Base-by-base conservation (phyloP, 2,113 vertebrate genomes). In the Deroptyus accipitrinus region DNA sequence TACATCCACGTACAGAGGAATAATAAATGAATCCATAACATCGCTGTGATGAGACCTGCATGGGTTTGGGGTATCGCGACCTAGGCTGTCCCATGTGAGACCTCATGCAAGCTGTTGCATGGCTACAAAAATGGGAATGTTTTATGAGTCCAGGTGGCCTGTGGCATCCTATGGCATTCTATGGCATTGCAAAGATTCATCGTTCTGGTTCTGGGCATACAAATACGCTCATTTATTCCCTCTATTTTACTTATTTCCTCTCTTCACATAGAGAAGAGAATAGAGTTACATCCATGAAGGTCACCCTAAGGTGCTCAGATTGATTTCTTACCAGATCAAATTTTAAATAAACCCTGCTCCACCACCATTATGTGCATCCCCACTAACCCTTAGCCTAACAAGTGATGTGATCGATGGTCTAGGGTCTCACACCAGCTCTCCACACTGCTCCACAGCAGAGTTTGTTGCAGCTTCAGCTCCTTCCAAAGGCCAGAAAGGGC, bases 211-310 rank as follows among this genome's bases (percentile, higher is more conserved):
- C 79, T 54, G 44, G 4, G 7, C 37, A 48, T 31, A 41, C 46
- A 18, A 49, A 81, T 37, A 28, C 1, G 0, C 14, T 70, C 3
- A 49, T 51, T 83, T 77, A 18, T 35, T 77, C 31, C 13, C 31
- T 85, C 39, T 76, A 4, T 11, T 78, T 55, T 33, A 25, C 66
- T 51, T 57, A 10, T 63, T 51, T 76, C 12, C 16, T 68, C 37
- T 64, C 35, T 55, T 51, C 19, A 35, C 10, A 10, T 18, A 54
- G n/a, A 35, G 44, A 57, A 59, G 31, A n/a, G 25, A 17, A 8
- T 37, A 62, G 33, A 70, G 4, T 48, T 30, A 35, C 8, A 3
- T 5, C 61, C 33, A 12, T 0, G 0, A 63, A 70, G 23, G 37
- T 88, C 42, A 88, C 31, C 48, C 18, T 18, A 22, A 8, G n/a